Base-by-base conservation (phyloP, 2,797 vertebrate genomes). In the Myotis daubentonii region DNA sequence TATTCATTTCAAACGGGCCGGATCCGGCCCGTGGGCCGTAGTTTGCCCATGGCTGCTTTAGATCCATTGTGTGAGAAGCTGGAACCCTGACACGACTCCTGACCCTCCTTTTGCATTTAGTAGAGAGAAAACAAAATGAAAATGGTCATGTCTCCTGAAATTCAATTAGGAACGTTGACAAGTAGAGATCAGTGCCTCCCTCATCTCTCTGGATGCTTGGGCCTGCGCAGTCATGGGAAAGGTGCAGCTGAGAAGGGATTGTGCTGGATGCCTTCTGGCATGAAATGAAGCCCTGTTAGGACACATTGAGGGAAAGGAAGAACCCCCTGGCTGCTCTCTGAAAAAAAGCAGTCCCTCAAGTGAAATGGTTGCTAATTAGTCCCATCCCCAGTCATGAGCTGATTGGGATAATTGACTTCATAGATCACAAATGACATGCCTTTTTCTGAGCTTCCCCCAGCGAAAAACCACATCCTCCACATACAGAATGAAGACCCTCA, bases 351-450 rank as follows among this genome's bases (percentile, higher is more conserved):
- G 79, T 74, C 49, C 96, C 93, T 96, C 92, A 30, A 93, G 83
- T 88, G 96, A 97, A 97, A 91, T 88, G 25, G 38, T 95, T 96
- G 76, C 85, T 97, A 97, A 97, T 98, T 97, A 96, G 96, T 97
- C 87, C 91, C 72, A 91, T 95, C 87, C 75, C 94, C 66, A 91
- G 55, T 96, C 95, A 92, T 83, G 85, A 97, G 75, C 47, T 96
- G 93, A 97, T 95, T 74, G 85, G 49, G 11, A 70, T 97, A 97
- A 97, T 97, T 68, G 97, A 96, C 84, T 93, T 97, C 20, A 0
- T 66, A 95, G 91, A 53, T 96, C 95, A 89, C 83, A 97, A 97
- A 93, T 93, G 94, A 94, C 88, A 97, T 93, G 47, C 51, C 51
- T 96, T 95, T 95, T 97, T 94, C 9, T 95, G 96, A 91, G n/a